These are phyloP conservation scores for Epinotia ramella DNA, from an alignment of 2,888 invertebrate genomes.

Conservation along the genomic window DNA sequence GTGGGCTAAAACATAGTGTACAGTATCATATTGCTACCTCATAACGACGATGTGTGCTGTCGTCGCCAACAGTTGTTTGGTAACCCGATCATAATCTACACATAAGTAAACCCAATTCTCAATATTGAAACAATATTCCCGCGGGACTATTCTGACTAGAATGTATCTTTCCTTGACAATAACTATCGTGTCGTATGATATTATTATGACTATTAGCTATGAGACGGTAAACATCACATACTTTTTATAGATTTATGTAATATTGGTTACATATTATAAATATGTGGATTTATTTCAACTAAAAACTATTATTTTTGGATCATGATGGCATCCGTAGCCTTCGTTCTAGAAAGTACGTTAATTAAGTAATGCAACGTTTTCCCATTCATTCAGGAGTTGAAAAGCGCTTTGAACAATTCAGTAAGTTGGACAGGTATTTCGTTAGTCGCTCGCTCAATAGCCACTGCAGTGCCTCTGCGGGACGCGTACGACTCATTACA, in stretches of 20 bases:
- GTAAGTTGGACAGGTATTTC: conserved; percentile 36
- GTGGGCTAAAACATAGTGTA: background rate
- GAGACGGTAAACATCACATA: conserved; percentile 48
- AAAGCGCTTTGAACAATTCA: conserved; percentile 31
- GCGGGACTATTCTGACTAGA: conserved; percentile 45
- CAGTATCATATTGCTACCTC: background rate
- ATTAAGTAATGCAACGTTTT: conserved; percentile 21
- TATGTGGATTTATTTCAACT: background rate
- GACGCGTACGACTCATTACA: conserved; percentile 14
- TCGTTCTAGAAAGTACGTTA: background rate
- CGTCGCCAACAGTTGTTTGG: conserved; percentile 36
- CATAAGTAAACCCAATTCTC: conserved; percentile 43
- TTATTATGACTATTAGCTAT: background rate
- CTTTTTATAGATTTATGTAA: conserved; percentile 34
- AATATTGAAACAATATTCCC: conserved; percentile 45
- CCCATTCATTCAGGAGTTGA: conserved; percentile 24
- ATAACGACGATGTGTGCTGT: background rate
- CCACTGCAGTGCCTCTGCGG: conserved; percentile 26
- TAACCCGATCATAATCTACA: conserved; percentile 47
- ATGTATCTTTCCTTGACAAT: conserved; percentile 40
- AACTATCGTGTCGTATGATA: conserved; percentile 25
- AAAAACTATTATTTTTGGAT: background rate
- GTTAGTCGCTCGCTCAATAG: conserved; percentile 32
- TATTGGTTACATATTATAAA: background rate
- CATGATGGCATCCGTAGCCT: background rate